Base-by-base conservation (phyloP, 2,113 vertebrate genomes). In the Agelaius phoeniceus region DNA sequence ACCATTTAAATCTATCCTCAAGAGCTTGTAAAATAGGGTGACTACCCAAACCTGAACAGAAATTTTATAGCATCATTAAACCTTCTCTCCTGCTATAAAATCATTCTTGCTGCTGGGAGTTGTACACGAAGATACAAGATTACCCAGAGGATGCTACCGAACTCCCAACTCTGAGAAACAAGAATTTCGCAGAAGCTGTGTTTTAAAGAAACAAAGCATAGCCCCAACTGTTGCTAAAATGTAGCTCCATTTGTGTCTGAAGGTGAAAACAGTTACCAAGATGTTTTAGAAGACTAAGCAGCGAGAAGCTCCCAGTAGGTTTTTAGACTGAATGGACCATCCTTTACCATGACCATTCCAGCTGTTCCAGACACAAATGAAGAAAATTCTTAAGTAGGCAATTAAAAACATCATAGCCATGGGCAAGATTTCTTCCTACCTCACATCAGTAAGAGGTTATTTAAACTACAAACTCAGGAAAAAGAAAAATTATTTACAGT, bases 1-100 rank as follows among this genome's bases (percentile, higher is more conserved):
- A 83, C 27, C 33, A 61, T 55, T 93, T 90, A 83, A 94, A 96
- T 55, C 35, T 81, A 10, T 33, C 72, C 82, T 74, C 44, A 26
- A 71, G 51, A 79, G 55, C 39, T 62, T 84, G 57, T 88, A 83
- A 95, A 96, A 93, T 2, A 71, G 33, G 46, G 57, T 63, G 48
- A 77, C 59, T 80, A 83, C 27, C 15, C 39, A 88, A 91, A 91
- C 16, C 51, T 48, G 39, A 90, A 73, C 19, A 51, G 24, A 85
- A 87, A 63, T 83, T 93, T 80, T 85, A 87, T 6, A 79, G 71
- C 2, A 0, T 37, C 3, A 6, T 84, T 89, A 61, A 23, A 62
- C 16, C 21, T 61, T 66, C 71, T 48, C 52, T 24, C 37, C 33
- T 58, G n/a, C 43, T 94, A 44, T 73, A 79, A 94, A 94, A 74